phyloP scores from a whole-genome alignment of 2,113 vertebrate species.

The Anser brachyrhynchus region DNA sequence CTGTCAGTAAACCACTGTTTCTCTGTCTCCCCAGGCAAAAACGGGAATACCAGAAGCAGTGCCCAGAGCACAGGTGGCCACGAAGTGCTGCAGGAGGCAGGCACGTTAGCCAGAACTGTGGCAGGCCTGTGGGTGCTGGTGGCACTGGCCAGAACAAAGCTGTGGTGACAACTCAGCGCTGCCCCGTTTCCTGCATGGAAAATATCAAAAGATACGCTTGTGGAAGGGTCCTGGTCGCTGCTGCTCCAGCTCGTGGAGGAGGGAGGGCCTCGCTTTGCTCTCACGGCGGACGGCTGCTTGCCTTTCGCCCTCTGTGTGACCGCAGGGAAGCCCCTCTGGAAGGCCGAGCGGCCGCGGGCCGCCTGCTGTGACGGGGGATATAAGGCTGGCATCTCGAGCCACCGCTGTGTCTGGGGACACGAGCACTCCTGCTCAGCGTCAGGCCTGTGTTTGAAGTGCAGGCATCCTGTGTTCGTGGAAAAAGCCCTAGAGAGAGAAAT shows the following conservation, averaged over 20 bases:
- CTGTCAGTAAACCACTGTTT: background rate
- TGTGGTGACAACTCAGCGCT: background rate
- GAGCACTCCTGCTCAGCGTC: background rate
- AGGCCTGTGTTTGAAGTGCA: background rate
- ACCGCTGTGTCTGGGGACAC: background rate
- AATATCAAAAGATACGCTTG: background rate
- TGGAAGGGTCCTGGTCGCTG: background rate
- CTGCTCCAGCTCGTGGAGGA: background rate
- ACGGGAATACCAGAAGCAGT: background rate
- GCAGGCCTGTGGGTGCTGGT: background rate
- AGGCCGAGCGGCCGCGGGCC: rapidly evolving
- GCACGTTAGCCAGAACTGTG: background rate
- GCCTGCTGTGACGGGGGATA: background rate
- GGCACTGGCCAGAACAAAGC: background rate
- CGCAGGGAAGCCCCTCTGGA: background rate
- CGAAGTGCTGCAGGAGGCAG: background rate
- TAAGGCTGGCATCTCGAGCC: background rate
- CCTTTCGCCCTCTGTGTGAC: background rate
- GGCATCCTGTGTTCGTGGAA: background rate
- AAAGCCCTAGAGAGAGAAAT: background rate
- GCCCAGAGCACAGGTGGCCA: background rate
- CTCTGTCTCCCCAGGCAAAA: background rate
- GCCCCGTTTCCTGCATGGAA: background rate
- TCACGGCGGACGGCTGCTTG: background rate
- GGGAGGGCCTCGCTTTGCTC: background rate